Evolutionary conservation across 1,140 invertebrate genomes (phyloP), one percentile per base, ranked within the genome.

Genomic region (Drosophila littoralis): DNA sequence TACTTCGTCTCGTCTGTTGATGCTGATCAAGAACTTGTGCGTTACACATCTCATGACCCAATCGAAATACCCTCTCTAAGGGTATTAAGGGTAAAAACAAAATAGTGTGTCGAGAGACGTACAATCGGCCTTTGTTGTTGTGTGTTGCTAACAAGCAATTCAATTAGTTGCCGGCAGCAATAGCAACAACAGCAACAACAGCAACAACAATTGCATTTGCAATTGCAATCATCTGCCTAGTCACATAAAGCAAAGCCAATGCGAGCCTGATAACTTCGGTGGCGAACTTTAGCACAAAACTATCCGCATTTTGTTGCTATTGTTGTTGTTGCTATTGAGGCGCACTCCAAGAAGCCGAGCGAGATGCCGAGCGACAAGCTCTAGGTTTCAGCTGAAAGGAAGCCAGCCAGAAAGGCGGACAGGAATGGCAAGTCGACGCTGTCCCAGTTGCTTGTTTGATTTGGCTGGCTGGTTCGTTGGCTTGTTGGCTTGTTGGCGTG

Each of bases 131-230:
- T 42, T 65, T 57, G 61, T 51, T 54, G 52, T 43, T 59, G 50
- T 58, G 58, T 77, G 77, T 75, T 80, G 75, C 64, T 81, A 75
- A 79, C 77, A 80, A 84, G 77, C 81, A 84, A 84, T 84, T 84
- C 81, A 77, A 85, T 76, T 76, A 76, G 75, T 67, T 76, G 75
- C 59, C 71, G 63, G 42, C 54, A 68, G 77, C 73, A 72, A 68
- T 60, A 22, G 22, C 22, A 60, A n/a, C 22, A 60, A n/a, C 64
- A 67, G 32, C 51, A 66, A 33, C 50, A 65, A 36, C 38, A 45
- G 6, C 54, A 52, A 22, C 45, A 72, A 58, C 43, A 59, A 52
- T 12, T 71, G 54, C 65, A 59, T 45, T 12, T 71, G 54, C 65
- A 22, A 22, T 22, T 54, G 70, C 75, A 85, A 77, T 88, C 79